Evolutionary conservation across 2,797 vertebrate genomes (phyloP), one percentile per base, ranked within the genome.

Genomic region (Cottoperca gobio): DNA sequence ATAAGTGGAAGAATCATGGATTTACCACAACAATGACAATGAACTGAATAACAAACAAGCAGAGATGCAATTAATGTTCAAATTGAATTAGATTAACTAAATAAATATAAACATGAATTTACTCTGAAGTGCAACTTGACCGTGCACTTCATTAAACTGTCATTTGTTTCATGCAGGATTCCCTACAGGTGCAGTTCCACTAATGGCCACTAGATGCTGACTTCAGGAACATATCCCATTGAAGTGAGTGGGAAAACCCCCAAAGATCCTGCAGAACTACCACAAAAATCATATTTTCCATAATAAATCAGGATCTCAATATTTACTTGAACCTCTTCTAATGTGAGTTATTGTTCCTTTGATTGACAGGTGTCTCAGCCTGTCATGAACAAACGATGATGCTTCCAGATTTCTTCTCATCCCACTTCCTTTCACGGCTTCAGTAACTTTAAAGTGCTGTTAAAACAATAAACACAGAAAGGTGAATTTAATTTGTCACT

Each of bases 161-260:
- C 39, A 40, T 40, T 57, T 60, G 16, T 2, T 28, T 48, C 13
- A 6, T n/a, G 43, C 49, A 45, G 68, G 24, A 7, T 24, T 23
- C 19, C 1, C 1, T 10, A 0, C 9, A 61, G 11, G 0, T 42
- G 61, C 49, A 80, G 35, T 55, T 23, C 67, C 55, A 26, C 42
- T 12, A 8, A 37, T 0, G 49, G 17, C 72, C 72, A 66, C 55
- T 62, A 31, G 67, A 33, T 35, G 55, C 40, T 28, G n/a, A 6
- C 3, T 53, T 13, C 26, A 64, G 8, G 24, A 54, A 42, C 55
- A 45, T 17, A 17, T 2, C 14, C 33, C n/a, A 24, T 17, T 42
- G 6, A 46, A 19, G 31, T 35, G 40, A 13, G 1, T 48, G 6
- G 2, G 66, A 33, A 62, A 62, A 31, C 4, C n/a, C n/a, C n/a